Evolutionary conservation across 35 echinoderm and acorn worm genomes (phyloP).

Genomic region (Heliocidaris erythrogramma): DNA sequence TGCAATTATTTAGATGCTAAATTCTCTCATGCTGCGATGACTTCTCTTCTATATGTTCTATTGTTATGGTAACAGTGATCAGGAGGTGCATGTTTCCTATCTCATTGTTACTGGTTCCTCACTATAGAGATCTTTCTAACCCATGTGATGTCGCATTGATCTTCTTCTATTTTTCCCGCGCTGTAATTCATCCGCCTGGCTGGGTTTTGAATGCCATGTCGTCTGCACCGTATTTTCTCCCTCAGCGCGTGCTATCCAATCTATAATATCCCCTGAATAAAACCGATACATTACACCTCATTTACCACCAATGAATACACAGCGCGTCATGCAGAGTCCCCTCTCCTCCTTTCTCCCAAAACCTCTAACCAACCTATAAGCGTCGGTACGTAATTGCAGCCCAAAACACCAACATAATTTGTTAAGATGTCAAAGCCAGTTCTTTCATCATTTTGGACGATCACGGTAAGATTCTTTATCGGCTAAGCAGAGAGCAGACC

Average conservation of each 20-base stretch:
- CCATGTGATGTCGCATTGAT: conserved; percentile 28
- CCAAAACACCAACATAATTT: conserved; percentile 31
- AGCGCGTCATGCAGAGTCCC: background rate
- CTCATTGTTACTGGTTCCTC: conserved; percentile 21
- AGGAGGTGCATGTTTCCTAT: background rate
- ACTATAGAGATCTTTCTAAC: background rate
- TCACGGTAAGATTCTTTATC: background rate
- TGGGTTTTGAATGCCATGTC: conserved; percentile 21
- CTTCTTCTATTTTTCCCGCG: conserved; percentile 22
- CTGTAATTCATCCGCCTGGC: conserved; percentile 10
- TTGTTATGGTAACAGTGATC: background rate
- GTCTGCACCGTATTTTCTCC: conserved; percentile 16
- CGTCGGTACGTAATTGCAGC: conserved; percentile 26
- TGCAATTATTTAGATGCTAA: conserved; percentile 15
- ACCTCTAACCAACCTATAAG: background rate
- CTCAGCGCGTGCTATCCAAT: conserved; percentile 22
- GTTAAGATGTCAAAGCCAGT: conserved; percentile 20
- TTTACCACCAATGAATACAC: background rate
- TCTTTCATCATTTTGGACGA: background rate
- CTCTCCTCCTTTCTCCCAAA: background rate
- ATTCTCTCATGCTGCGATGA: background rate
- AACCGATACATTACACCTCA: conserved; percentile 41
- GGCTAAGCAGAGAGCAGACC: background rate
- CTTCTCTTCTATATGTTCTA: background rate
- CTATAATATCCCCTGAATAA: conserved; percentile 33